Evolutionary conservation across 2,113 vertebrate species (phyloP).

Genomic region (Phylloscopus trochiloides): DNA sequence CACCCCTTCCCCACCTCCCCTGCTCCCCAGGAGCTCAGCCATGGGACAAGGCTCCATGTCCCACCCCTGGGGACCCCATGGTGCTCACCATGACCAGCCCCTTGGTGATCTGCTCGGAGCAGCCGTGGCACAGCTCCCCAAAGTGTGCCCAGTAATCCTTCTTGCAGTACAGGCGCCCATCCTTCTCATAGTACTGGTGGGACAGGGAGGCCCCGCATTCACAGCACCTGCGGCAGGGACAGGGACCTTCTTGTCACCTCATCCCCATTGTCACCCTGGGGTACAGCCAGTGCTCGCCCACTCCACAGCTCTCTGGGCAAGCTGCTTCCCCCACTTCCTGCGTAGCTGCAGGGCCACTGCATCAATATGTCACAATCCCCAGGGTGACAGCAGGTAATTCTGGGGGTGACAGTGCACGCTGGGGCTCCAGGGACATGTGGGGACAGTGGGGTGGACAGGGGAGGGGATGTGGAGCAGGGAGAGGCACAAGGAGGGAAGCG

Average conservation of each 20-base stretch:
- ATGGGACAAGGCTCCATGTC: not conserved
- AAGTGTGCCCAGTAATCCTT: slow-evolving; percentile 95
- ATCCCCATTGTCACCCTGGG: accelerated
- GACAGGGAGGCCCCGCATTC: slow-evolving; percentile 89
- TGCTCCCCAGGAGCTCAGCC: not conserved
- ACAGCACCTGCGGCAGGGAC: slow-evolving; percentile 80
- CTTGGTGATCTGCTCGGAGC: slow-evolving; percentile 92
- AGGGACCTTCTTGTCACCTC: not conserved
- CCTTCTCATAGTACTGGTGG: slow-evolving; percentile 98
- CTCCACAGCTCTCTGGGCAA: not conserved
- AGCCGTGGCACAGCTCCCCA: slow-evolving; percentile 93
- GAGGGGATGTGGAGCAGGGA: not conserved
- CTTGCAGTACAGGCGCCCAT: slow-evolving; percentile 95
- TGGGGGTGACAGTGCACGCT: not conserved
- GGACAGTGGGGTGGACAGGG: not conserved
- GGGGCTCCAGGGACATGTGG: accelerated
- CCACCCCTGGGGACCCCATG: accelerated
- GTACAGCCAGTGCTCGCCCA: accelerated
- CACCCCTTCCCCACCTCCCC: not conserved
- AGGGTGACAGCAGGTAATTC: not conserved
- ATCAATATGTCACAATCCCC: not conserved
- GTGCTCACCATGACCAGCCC: slow-evolving; percentile 93
- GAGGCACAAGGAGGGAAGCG: not conserved
- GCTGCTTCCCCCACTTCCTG: not conserved
- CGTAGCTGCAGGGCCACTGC: not conserved